Base-by-base conservation (phyloP, 2,113 vertebrate species). In the Pseudorasbora parva region DNA sequence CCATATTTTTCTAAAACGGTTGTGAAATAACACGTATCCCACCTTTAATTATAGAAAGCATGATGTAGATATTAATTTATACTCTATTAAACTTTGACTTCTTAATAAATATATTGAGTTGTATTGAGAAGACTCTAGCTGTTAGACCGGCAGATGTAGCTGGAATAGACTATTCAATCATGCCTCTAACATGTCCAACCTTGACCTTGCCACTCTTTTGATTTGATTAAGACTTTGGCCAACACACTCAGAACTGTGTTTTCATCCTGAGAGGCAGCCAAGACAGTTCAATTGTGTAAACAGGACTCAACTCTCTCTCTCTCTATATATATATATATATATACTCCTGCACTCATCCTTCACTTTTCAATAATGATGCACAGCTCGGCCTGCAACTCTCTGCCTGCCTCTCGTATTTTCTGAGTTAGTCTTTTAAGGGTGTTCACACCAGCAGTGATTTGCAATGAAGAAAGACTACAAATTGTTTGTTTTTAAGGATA, bases 221-320 rank as follows among this genome's bases (percentile, higher is more conserved):
- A 4, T 77, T 66, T 60, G 45, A 83, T 83, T 54, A 83, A 73
- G 33, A 69, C 82, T 51, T 80, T 81, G 30, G 19, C 37, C 81
- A 76, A 45, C 59, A 64, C 62, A 17, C 81, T 82, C 51, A 76
- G 84, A 78, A 23, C 23, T 62, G 69, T 69, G 71, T 62, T 81
- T 33, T 33, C 54, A 82, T 27, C n/a, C 78, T 69, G 76, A 86
- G 62, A 73, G 47, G 33, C 78, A 66, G 77, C 33, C 73, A 88
- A 68, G 69, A 33, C 51, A 27, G 72, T 19, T 71, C 33, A 80
- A 66, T 59, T 80, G 23, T 80, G 78, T 59, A 80, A 80, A 76
- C 69, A 72, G 30, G 17, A 23, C 78, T 64, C 15, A 43, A 7
- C 33, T 25, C 57, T 33, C n/a, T 74, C 25, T 30, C n/a, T n/a